Evolutionary conservation across 2,113 vertebrate genomes (phyloP), one percentile per base, ranked within the genome.

Genomic region (Engystomops pustulosus): DNA sequence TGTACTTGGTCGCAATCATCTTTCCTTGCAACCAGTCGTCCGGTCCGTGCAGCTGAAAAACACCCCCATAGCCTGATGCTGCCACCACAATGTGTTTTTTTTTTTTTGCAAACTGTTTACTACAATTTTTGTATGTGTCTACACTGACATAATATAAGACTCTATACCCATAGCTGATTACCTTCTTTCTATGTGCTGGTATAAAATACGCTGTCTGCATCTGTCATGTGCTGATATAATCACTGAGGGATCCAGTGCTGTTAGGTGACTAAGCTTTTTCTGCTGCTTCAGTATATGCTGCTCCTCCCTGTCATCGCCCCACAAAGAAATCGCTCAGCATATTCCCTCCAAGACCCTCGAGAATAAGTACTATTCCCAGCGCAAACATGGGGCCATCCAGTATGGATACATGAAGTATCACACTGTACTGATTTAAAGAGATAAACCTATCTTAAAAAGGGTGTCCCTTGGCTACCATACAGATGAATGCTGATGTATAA

Each of bases 201-300:
- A 30, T 44, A 47, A 3, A 3, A 36, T 2, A 23, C 20, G 23
- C 77, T 79, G 34, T 1, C 6, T 1, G 60, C 65, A 34, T 69
- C 79, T 80, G 78, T 67, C 60, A 23, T 44, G 23, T 47, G 58
- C 78, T 81, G 79, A 81, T 81, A 81, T 17, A n/a, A 30, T 20
- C 25, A 47, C 53, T 15, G 12, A 60, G 8, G 79, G 44, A 30
- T 11, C 15, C 10, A 14, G 41, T 2, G 44, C 25, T 80, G 78
- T 36, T 68, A 65, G 15, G 62, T 80, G 79, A 80, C 79, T 80
- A 80, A 80, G 79, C 60, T 80, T 11, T 80, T 80, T 68, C 25
- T 49, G 17, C 60, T 17, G 8, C 45, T 58, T 68, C 44, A 47
- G 41, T 80, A 34, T 23, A 10, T 49, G 38, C 38, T 3, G 7